Conservation (phyloP, 1,140 invertebrate species). For the Aphidius ervi region DNA sequence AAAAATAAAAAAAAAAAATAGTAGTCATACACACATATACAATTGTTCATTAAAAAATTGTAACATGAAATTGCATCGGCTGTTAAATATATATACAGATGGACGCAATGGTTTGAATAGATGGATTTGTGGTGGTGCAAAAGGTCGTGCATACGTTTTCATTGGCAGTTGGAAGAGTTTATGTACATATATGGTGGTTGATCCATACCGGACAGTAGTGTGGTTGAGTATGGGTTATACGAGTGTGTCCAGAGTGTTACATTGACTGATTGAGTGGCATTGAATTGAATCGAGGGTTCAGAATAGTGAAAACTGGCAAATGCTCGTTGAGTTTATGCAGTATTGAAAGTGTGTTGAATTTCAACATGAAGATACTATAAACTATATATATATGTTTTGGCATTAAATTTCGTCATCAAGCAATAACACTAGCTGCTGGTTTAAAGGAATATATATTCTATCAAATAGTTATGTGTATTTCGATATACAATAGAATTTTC, state of each 20-base stretch:
- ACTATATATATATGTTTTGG: constrained; percentile 6
- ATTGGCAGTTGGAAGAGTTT: no score
- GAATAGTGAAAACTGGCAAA: constrained; percentile 39
- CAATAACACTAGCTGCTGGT: background rate
- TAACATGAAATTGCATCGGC: no score
- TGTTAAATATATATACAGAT: no score
- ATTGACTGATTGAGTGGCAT: constrained; percentile 54
- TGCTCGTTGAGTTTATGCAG: constrained; percentile 23
- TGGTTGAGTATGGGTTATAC: constrained; percentile 2
- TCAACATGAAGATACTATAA: constrained; percentile 8
- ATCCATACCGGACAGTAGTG: constrained; percentile 1
- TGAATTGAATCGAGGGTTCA: constrained; percentile 49
- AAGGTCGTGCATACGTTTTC: no score
- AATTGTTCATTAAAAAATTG: no score
- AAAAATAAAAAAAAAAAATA: no score
- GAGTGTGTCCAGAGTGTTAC: constrained; percentile 39
- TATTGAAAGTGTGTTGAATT: constrained; percentile 20
- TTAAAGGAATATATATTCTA: no score
- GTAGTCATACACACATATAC: no score
- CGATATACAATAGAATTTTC: constrained; percentile 4
- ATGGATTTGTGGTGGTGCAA: no score
- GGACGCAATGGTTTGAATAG: no score
- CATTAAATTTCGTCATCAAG: constrained; percentile 8
- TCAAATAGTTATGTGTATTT: background rate
- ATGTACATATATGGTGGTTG: no score